phyloP scores from a whole-genome alignment of 2,797 vertebrate genomes.

The Anguilla megastoma region DNA sequence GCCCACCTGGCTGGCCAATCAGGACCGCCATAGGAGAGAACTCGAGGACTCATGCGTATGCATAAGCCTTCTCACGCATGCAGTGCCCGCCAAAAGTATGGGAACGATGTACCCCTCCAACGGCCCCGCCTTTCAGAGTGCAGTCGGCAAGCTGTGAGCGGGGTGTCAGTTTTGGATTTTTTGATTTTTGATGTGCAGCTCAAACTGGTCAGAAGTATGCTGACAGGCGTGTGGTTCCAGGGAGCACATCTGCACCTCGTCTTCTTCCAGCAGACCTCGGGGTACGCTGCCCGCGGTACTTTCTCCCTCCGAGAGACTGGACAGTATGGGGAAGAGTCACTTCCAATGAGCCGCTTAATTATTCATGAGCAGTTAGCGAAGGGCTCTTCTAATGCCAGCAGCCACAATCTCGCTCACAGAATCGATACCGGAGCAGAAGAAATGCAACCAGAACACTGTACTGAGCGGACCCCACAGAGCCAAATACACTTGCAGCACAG shows the following conservation, averaged over 20 bases:
- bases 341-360: conserved; percentile 16
- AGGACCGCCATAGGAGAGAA: neutral
- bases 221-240: neutral
- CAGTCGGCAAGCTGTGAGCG: neutral
- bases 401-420: neutral
- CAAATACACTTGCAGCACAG: too few relatives aligned
- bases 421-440: conserved; percentile 11
- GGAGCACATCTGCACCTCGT: neutral
- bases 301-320: neutral
- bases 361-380: conserved; percentile 28
- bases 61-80: neutral
- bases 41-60: neutral
- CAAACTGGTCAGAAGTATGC: neutral
- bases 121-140: neutral
- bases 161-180: neutral
- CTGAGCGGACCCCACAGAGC: neutral
- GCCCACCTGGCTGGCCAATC: neutral
- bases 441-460: conserved; percentile 1
- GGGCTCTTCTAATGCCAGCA: conserved; percentile 6
- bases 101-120: too few relatives aligned
- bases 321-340: neutral
- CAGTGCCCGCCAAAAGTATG: too few relatives aligned
- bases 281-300: neutral
- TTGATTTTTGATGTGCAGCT: neutral
- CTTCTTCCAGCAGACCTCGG: neutral